phyloP scores from a whole-genome alignment of 2,797 vertebrate species.

The Pelodytes ibericus region DNA sequence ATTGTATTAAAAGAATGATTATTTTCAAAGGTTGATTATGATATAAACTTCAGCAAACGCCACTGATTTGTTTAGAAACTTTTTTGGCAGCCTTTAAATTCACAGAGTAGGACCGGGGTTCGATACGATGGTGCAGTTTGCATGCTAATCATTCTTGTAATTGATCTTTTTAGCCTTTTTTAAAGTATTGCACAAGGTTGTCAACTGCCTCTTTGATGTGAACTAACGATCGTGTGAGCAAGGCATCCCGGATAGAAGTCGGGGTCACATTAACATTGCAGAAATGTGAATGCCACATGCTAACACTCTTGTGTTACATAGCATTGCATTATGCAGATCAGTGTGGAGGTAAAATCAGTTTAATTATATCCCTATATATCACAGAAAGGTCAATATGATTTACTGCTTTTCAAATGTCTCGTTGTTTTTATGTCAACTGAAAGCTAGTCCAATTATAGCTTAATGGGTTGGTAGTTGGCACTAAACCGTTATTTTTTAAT shows the following conservation, averaged over 20 bases:
- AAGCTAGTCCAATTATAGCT: constrained; percentile 23
- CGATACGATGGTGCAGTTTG: constrained; percentile 57
- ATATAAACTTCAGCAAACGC: constrained; percentile 51
- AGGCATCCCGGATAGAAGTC: constrained; percentile 55
- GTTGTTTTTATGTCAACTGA: constrained; percentile 40
- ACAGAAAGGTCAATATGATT: too few relatives aligned
- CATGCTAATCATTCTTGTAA: constrained; percentile 73
- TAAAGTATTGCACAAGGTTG: constrained; percentile 69
- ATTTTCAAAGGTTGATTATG: constrained; percentile 58
- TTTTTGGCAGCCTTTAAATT: constrained; percentile 51
- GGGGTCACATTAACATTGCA: constrained; percentile 59
- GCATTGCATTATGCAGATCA: constrained; percentile 18
- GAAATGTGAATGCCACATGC: constrained; percentile 39
- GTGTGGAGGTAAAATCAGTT: constrained; percentile 53
- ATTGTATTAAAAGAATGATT: constrained; percentile 56
- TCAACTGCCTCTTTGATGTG: constrained; percentile 75
- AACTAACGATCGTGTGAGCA: constrained; percentile 67
- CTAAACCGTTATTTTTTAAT: background rate
- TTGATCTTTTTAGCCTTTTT: constrained; percentile 72
- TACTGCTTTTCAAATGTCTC: constrained; percentile 40
- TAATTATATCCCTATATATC: constrained; percentile 1
- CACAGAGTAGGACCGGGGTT: constrained; percentile 51
- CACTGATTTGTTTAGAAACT: constrained; percentile 61
- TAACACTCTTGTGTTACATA: constrained; percentile 49
- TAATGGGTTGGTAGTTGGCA: constrained; percentile 20